phyloP scores from a whole-genome alignment of 1,140 invertebrate genomes.

The Oedothorax gibbosus region DNA sequence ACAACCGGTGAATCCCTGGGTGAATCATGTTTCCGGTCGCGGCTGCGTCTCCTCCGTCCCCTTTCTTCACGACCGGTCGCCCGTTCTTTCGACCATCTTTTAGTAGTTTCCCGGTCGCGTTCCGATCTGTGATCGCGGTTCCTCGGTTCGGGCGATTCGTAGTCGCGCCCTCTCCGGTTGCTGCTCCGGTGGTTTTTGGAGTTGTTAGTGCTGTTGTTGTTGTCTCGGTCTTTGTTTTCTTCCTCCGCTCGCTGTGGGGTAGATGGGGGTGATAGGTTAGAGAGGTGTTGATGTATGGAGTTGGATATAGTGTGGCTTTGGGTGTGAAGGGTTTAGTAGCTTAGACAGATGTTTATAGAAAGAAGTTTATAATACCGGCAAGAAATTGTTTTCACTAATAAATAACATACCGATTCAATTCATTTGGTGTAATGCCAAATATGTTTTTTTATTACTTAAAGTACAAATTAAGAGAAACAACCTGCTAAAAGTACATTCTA shows the following conservation, averaged over 20 bases:
- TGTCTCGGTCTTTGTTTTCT: slow-evolving; percentile 64
- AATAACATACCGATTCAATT: too few species aligned
- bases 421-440: too few species aligned
- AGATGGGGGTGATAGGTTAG: not conserved
- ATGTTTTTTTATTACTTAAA: too few species aligned
- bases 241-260: slow-evolving; percentile 65
- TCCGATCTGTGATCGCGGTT: slow-evolving; percentile 64
- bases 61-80: slow-evolving; percentile 60
- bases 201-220: slow-evolving; percentile 61
- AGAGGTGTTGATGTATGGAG: not conserved
- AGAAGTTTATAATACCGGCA: too few species aligned
- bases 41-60: slow-evolving; percentile 44
- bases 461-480: too few species aligned
- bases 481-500: too few species aligned
- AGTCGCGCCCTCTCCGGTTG: slow-evolving; percentile 32
- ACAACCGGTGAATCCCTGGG: slow-evolving; percentile 44
- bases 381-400: too few species aligned
- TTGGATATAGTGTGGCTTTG: not conserved
- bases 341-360: too few species aligned
- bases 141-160: slow-evolving; percentile 56
- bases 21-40: slow-evolving; percentile 60
- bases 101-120: slow-evolving; percentile 64
- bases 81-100: slow-evolving; percentile 62
- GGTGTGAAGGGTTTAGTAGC: too few species aligned
- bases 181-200: slow-evolving; percentile 63